Percentiles rank a stretch among this genome's conserved stretches.
These are phyloP conservation scores for Tipula helvola DNA, from an alignment of 2,888 invertebrate genomes.

Conservation along the genomic window DNA sequence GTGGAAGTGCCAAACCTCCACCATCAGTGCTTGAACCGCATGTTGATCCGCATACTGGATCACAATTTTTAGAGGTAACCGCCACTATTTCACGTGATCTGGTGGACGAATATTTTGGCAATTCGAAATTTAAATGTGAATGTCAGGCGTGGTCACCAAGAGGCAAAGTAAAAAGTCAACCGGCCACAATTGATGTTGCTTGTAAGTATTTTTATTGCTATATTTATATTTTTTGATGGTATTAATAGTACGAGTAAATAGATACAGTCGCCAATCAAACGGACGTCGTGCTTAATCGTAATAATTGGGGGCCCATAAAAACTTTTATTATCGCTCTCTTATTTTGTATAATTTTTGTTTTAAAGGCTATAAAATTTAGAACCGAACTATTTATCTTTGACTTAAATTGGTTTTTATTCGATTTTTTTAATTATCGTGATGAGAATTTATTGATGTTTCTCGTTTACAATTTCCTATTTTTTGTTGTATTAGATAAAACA, in stretches of 20 bases:
- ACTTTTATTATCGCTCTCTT: not conserved
- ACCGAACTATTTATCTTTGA: not conserved
- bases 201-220: constrained; percentile 58
- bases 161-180: constrained; percentile 74
- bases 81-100: constrained; percentile 76
- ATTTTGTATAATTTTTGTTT: not conserved
- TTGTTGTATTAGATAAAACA: not conserved
- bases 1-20: constrained; percentile 55
- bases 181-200: constrained; percentile 79
- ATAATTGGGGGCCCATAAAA: not conserved
- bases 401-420: not conserved
- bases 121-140: constrained; percentile 81
- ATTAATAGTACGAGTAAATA: not conserved
- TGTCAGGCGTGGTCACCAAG: constrained; percentile 87
- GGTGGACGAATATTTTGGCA: constrained; percentile 87
- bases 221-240: not conserved
- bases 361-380: not conserved
- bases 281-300: not conserved
- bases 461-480: not conserved
- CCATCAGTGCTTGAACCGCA: constrained; percentile 64
- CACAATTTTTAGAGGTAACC: constrained; percentile 73
- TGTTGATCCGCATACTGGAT: constrained; percentile 81
- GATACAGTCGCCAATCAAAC: not conserved
- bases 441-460: not conserved
- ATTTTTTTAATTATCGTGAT: not conserved